A percentile compares a stretch with the other conserved stretches of the same genome.
phyloP scores from a whole-genome alignment of 1,140 invertebrate species.

The Nasonia vitripennis region DNA sequence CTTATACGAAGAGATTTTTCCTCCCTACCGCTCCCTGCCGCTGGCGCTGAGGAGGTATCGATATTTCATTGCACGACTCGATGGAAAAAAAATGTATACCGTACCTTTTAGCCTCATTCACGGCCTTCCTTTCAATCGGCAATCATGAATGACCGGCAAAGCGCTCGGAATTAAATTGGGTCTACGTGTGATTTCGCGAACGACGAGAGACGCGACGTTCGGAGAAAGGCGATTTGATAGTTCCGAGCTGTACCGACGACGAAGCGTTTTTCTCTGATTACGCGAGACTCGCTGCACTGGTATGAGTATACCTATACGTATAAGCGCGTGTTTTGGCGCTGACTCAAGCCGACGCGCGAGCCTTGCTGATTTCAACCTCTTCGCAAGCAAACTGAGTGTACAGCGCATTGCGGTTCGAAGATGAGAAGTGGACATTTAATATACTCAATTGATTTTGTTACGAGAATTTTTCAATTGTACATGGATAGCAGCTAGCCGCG shows the following conservation, averaged over 20 bases:
- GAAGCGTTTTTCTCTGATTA: constrained; percentile 44
- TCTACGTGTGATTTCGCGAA: constrained; percentile 38
- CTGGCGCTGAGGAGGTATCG: too few relatives aligned
- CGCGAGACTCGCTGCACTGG: neutral
- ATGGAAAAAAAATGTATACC: too few relatives aligned
- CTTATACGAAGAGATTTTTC: neutral
- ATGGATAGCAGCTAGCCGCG: too few relatives aligned
- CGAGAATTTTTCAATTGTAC: too few relatives aligned
- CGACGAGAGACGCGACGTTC: neutral
- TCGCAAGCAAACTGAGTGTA: neutral
- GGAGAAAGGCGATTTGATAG: constrained; percentile 42
- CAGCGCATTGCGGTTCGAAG: neutral
- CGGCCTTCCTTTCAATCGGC: too few relatives aligned
- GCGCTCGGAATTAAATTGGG: constrained; percentile 10
- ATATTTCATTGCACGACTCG: too few relatives aligned
- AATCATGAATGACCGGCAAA: neutral
- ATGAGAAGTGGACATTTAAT: neutral
- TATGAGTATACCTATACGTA: too few relatives aligned
- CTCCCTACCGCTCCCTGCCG: too few relatives aligned
- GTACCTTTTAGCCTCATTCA: too few relatives aligned
- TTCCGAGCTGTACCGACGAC: neutral
- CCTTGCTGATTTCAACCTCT: constrained; percentile 1
- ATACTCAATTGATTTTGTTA: too few relatives aligned
- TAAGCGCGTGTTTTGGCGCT: constrained; percentile 15
- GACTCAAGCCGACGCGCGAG: constrained; percentile 21